Percentiles rank a stretch among this genome's conserved stretches.
These are phyloP conservation scores for Colossoma macropomum DNA, from an alignment of 2,113 vertebrate species.

Conservation along the genomic window DNA sequence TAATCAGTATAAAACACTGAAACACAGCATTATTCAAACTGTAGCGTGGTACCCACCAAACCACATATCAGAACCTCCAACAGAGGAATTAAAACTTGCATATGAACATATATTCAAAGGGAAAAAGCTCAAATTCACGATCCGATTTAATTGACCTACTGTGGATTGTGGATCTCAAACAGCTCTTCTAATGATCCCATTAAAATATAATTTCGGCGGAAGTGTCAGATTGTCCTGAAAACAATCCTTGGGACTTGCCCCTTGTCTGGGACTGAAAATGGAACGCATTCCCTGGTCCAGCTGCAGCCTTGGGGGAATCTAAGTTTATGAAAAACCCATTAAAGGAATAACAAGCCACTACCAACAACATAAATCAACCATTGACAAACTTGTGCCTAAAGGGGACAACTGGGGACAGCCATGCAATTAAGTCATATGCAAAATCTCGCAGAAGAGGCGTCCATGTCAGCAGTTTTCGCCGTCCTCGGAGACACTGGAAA, in stretches of 20 bases:
- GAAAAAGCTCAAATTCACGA: not conserved
- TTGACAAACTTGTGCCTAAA: conserved; percentile 64
- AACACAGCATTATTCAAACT: not conserved
- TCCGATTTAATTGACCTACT: not conserved
- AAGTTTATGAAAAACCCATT: conserved; percentile 62
- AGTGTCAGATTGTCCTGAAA: not conserved
- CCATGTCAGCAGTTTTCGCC: conserved; percentile 69
- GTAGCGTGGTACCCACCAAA: not conserved
- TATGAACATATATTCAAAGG: not conserved
- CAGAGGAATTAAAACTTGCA: not conserved
- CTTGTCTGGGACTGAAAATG: not conserved
- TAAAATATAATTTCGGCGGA: not conserved
- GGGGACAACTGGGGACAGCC: conserved; percentile 65
- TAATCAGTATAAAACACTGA: not conserved
- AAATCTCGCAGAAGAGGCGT: conserved; percentile 59
- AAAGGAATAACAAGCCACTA: conserved; percentile 59
- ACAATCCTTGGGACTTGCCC: not conserved
- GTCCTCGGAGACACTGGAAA: conserved; percentile 56
- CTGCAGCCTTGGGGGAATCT: conserved; percentile 35
- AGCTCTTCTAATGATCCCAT: not conserved
- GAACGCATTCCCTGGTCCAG: not conserved
- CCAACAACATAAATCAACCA: conserved; percentile 76
- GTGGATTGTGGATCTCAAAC: not conserved
- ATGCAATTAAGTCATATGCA: conserved; percentile 71
- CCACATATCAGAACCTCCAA: not conserved